Percentiles rank a stretch among this genome's conserved stretches.
These are phyloP conservation scores for Gallinago paraguaiae DNA, from an alignment of 2,113 vertebrate species.

Conservation along the genomic window DNA sequence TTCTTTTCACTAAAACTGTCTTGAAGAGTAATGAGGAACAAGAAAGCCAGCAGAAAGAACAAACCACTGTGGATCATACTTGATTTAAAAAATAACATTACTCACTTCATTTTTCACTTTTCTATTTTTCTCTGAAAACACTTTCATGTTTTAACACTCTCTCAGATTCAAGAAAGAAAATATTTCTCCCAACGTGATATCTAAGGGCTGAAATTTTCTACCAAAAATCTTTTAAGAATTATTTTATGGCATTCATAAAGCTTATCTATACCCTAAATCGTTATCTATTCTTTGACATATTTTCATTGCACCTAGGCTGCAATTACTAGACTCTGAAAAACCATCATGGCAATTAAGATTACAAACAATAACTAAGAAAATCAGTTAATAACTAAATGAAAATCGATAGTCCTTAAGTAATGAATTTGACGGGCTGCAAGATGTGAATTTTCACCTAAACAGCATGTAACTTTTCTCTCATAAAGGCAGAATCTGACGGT, in stretches of 20 bases:
- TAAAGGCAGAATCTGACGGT: not conserved
- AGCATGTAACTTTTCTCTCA: not conserved
- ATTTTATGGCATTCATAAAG: not conserved
- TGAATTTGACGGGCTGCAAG: not conserved
- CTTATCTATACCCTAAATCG: not conserved
- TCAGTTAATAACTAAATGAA: not conserved
- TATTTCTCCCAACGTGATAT: not conserved
- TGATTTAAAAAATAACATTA: not conserved
- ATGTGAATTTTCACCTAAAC: not conserved
- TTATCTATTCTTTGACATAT: not conserved
- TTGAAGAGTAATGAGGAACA: conserved; percentile 38
- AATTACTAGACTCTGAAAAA: not conserved
- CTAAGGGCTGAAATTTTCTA: not conserved
- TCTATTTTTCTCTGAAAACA: not conserved
- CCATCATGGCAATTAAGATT: not conserved
- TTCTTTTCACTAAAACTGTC: conserved; percentile 57
- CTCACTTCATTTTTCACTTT: not conserved
- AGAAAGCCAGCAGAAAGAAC: not conserved
- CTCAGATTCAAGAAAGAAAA: not conserved
- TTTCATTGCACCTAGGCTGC: not conserved
- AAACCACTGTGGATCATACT: not conserved
- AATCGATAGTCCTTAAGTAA: not conserved
- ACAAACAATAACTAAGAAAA: not conserved
- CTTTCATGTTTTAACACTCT: not conserved
- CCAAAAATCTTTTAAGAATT: not conserved